Base-by-base conservation (phyloP, 2,797 vertebrate species). In the Sciaenops ocellatus region DNA sequence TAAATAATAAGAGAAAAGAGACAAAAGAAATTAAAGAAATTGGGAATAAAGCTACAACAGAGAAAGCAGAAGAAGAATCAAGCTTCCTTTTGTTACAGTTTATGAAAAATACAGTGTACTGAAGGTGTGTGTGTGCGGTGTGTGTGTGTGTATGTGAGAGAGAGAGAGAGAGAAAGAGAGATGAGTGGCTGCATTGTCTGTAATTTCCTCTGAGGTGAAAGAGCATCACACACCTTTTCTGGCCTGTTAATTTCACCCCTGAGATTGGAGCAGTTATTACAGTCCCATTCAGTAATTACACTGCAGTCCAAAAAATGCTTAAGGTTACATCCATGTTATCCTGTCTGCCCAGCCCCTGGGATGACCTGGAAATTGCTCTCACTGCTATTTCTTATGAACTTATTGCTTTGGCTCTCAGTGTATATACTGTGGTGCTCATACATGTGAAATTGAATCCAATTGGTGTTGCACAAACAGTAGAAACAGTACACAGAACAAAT, bases 281-380 rank as follows among this genome's bases (percentile, higher is more conserved):
- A 61, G 89, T 85, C 69, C 65, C 60, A 81, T 87, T 84, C 85
- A 88, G 87, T 92, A 91, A 92, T 92, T 91, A 90, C 84, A 86
- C 47, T 41, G 63, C 69, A 20, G 70, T 80, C 65, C 73, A 85
- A 79, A 87, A 83, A 90, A 85, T 84, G 80, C 79, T 80, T 61
- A 73, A 85, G 87, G 90, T 90, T 89, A 87, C 87, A 81, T 82
- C 72, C 79, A 65, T 66, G 78, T 82, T 84, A 80, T 79, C 70
- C 83, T 59, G 67, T 63, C 70, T 57, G 55, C 67, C 28, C 65
- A 22, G 51, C 84, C 81, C 89, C 63, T 65, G 89, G 85, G 88
- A 85, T 60, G 11, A 84, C 77, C 62, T 66, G 69, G 64, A 89
- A 88, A 90, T 78, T 92, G 81, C 90, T 81, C 80, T 74, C 77